Percentiles rank a stretch among this genome's conserved stretches.
Conservation (phyloP, 2,797 vertebrate species). For the Pantherophis vulpinus region DNA sequence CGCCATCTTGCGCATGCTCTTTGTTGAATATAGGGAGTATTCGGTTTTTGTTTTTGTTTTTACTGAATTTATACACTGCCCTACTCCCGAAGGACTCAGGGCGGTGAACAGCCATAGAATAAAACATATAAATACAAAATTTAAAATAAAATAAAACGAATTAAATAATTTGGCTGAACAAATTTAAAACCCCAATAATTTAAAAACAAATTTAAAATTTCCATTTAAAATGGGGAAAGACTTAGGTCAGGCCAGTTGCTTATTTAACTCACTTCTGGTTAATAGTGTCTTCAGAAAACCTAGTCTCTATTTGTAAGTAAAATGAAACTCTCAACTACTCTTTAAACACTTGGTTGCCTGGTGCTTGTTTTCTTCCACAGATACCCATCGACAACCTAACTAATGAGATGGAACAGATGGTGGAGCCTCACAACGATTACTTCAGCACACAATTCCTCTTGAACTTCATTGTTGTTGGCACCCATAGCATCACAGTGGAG, state of each 20-base stretch:
- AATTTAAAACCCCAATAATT: too few relatives aligned
- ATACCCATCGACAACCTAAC: conserved; percentile 85
- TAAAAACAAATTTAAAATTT: too few relatives aligned
- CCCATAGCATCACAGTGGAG: conserved; percentile 90
- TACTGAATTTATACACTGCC: too few relatives aligned
- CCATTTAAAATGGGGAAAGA: too few relatives aligned
- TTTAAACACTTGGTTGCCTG: conserved; percentile 12
- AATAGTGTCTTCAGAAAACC: not conserved
- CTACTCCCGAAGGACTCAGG: too few relatives aligned
- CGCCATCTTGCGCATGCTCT: too few relatives aligned
- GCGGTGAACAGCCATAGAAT: too few relatives aligned
- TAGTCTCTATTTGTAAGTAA: not conserved
- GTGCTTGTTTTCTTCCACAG: conserved; percentile 69
- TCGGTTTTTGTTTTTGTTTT: not conserved
- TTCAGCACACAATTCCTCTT: conserved; percentile 98
- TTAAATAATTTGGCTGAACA: too few relatives aligned
- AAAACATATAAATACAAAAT: too few relatives aligned
- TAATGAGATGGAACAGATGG: conserved; percentile 94
- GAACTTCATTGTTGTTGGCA: conserved; percentile 90
- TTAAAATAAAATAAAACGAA: too few relatives aligned
- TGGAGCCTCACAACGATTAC: conserved; percentile 97
- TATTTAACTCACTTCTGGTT: not conserved
- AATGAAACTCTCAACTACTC: not conserved
- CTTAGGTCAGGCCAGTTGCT: not conserved
- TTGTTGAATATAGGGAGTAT: not conserved